Percentiles rank a stretch among this genome's conserved stretches.
Evolutionary conservation across 2,797 vertebrate genomes (phyloP).

Genomic region (Pseudomugil tenellus): DNA sequence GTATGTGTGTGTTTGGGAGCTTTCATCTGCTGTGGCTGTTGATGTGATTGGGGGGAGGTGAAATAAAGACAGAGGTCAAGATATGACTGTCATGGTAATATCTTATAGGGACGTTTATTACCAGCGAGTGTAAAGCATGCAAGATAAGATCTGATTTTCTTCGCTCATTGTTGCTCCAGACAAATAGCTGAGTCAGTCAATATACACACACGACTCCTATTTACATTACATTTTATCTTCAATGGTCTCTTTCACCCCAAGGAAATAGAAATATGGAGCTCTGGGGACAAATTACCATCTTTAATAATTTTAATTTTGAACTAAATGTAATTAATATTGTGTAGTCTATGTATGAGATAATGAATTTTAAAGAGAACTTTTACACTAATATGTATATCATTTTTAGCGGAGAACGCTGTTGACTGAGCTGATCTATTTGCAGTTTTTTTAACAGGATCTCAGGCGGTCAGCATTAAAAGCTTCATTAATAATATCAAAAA

Average conservation of each 20-base stretch:
- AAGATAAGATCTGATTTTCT: slow-evolving; percentile 49
- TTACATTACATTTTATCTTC: background rate
- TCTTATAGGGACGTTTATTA: slow-evolving; percentile 45
- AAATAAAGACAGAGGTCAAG: slow-evolving; percentile 40
- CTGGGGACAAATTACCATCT: background rate
- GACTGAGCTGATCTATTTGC: slow-evolving; percentile 11
- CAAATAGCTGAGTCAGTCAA: slow-evolving; percentile 12
- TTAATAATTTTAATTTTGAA: no score
- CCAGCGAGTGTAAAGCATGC: slow-evolving; percentile 46
- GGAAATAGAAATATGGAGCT: background rate
- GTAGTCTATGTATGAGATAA: background rate
- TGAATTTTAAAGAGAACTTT: background rate
- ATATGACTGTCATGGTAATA: slow-evolving; percentile 36
- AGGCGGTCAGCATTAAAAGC: slow-evolving; percentile 21
- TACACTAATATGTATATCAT: background rate
- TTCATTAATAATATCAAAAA: slow-evolving; percentile 20
- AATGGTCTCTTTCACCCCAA: background rate
- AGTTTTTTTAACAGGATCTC: slow-evolving; percentile 44
- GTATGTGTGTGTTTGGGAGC: slow-evolving; percentile 20
- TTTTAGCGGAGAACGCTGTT: slow-evolving; percentile 3
- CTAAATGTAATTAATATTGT: background rate
- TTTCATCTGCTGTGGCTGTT: slow-evolving; percentile 51
- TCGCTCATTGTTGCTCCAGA: slow-evolving; percentile 14
- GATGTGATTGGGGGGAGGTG: slow-evolving; percentile 37
- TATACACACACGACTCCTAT: background rate